phyloP scores from a whole-genome alignment of 2,797 vertebrate genomes.

The Remorina albescens region DNA sequence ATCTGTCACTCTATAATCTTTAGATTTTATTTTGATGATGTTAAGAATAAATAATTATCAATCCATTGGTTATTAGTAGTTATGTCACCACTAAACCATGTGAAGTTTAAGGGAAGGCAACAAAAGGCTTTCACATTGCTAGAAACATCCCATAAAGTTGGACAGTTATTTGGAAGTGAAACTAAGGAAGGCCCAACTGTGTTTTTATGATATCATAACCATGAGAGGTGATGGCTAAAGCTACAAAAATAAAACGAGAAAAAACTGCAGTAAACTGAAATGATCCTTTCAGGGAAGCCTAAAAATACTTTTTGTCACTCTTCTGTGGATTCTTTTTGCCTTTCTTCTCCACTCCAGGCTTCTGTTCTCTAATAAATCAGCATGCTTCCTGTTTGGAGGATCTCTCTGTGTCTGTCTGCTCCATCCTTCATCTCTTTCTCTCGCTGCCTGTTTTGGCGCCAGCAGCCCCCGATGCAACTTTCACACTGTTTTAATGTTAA shows the following conservation, averaged over 20 bases:
- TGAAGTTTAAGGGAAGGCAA: no score
- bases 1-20: no score
- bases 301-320: conserved; percentile 15
- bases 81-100: no score
- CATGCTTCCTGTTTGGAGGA: conserved; percentile 59
- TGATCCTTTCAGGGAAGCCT: not conserved
- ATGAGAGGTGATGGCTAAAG: not conserved
- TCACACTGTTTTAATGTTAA: conserved; percentile 63
- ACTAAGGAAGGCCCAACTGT: no score
- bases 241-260: not conserved
- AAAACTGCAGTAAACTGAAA: not conserved
- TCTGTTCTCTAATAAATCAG: conserved; percentile 43
- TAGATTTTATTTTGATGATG: no score
- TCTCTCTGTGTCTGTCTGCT: conserved; percentile 13
- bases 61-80: no score
- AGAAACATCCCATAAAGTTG: no score
- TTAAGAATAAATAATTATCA: no score
- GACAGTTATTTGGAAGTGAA: no score
- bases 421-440: conserved; percentile 21
- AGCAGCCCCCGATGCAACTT: conserved; percentile 21
- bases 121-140: no score
- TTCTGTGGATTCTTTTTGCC: conserved; percentile 9
- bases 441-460: conserved; percentile 46
- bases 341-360: conserved; percentile 10
- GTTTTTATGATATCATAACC: not conserved